Percentiles rank a stretch among this genome's conserved stretches.
These are phyloP conservation scores for Peromyscus nudipes DNA, from an alignment of 2,797 vertebrate genomes.

Conservation along the genomic window DNA sequence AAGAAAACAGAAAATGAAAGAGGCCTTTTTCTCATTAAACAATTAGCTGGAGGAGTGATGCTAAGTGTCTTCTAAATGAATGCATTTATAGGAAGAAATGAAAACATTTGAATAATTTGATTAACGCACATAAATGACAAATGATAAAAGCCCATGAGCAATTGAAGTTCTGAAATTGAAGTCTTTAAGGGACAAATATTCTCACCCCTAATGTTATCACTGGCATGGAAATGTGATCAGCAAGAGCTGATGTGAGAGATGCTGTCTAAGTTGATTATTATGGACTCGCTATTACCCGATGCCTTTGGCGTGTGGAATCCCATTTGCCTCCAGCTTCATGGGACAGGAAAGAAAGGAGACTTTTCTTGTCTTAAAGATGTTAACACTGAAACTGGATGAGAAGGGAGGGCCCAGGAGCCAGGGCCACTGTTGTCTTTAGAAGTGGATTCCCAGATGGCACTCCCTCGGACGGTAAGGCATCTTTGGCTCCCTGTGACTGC, in stretches of 20 bases:
- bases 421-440: slow-evolving; percentile 38
- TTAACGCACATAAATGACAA: slow-evolving; percentile 66
- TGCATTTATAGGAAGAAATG: slow-evolving; percentile 67
- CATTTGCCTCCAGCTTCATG: neutral
- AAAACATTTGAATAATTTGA: slow-evolving; percentile 73
- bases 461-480: slow-evolving; percentile 1
- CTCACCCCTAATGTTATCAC: neutral
- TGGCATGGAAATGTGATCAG: slow-evolving; percentile 41
- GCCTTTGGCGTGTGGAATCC: neutral
- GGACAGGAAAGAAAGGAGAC: slow-evolving; percentile 10
- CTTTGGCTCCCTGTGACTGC: slow-evolving; percentile 43
- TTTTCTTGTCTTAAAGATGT: slow-evolving; percentile 55
- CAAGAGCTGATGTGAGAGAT: neutral
- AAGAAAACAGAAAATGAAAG: slow-evolving; percentile 63
- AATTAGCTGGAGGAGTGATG: slow-evolving; percentile 65
- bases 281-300: neutral
- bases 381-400: slow-evolving; percentile 22
- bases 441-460: slow-evolving; percentile 77
- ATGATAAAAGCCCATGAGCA: slow-evolving; percentile 33
- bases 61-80: slow-evolving; percentile 62
- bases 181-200: slow-evolving; percentile 64
- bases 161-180: slow-evolving; percentile 35
- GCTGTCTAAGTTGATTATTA: slow-evolving; percentile 33
- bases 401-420: neutral
- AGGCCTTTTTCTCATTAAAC: slow-evolving; percentile 44